These are phyloP conservation scores for Nautilus pompilius DNA, from an alignment of 1,140 invertebrate genomes.

Conservation along the genomic window DNA sequence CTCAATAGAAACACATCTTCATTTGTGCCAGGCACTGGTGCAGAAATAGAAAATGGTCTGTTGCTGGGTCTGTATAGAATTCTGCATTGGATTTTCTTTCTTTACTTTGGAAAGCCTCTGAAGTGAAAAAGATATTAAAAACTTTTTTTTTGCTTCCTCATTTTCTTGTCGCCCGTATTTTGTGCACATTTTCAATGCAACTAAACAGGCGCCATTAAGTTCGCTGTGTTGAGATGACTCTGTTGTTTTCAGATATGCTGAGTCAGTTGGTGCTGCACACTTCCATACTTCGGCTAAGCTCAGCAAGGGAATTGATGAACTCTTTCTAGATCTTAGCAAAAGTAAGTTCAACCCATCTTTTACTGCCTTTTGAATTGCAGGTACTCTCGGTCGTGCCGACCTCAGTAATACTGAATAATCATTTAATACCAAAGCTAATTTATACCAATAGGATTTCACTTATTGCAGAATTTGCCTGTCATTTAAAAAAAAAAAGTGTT, in stretches of 20 bases:
- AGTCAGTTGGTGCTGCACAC: constrained; percentile 89
- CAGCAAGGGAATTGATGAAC: constrained; percentile 83
- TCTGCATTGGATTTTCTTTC: not conserved
- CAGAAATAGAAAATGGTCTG: too few species aligned
- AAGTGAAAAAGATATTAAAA: not conserved
- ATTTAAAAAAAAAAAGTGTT: not conserved
- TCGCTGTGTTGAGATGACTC: too few species aligned
- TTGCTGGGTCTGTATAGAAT: not conserved
- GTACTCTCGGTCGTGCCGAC: not conserved
- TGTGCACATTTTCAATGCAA: not conserved
- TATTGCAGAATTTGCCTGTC: not conserved
- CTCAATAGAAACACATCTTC: too few species aligned
- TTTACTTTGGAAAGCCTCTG: not conserved
- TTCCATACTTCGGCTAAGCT: constrained; percentile 93
- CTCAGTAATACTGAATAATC: not conserved
- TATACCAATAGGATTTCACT: not conserved
- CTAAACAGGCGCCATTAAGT: not conserved
- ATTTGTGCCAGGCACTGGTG: too few species aligned
- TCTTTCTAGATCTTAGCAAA: constrained; percentile 84
- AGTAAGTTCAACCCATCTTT: constrained; percentile 36
- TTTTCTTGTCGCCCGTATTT: not conserved
- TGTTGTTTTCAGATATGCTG: constrained; percentile 71
- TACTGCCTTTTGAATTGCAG: not conserved
- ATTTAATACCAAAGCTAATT: not conserved
- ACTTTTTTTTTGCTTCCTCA: not conserved